phyloP scores from a whole-genome alignment of 2,888 invertebrate species.

The Prenolepis imparis region DNA sequence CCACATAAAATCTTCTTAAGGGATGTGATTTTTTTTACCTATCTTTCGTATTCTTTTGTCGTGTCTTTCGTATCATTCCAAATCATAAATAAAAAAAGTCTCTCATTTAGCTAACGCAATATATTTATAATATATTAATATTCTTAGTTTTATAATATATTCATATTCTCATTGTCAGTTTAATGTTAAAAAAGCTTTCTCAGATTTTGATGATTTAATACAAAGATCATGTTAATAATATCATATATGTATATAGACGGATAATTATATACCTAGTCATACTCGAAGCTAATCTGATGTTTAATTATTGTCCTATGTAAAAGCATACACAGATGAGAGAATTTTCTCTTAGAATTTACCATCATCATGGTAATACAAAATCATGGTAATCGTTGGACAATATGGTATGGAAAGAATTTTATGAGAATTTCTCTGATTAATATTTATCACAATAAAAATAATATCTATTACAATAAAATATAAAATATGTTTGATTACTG shows the following conservation, averaged over 20 bases:
- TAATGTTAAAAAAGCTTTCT: background rate
- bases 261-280: background rate
- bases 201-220: background rate
- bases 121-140: background rate
- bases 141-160: too few species aligned
- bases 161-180: background rate
- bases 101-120: background rate
- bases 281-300: background rate
- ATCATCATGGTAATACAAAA: too few species aligned
- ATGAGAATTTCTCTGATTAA: too few species aligned
- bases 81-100: background rate
- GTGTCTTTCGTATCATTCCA: background rate
- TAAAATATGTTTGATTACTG: too few species aligned
- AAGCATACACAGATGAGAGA: too few species aligned
- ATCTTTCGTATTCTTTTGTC: background rate
- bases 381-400: too few species aligned
- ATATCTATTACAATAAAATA: too few species aligned
- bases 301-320: background rate
- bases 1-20: conserved; percentile 9
- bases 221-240: background rate
- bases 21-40: background rate
- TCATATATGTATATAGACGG: background rate
- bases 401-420: too few species aligned
- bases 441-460: too few species aligned
- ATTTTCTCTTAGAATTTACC: too few species aligned